These are phyloP conservation scores for Drosophila nannoptera DNA, from an alignment of 1,140 invertebrate species.

Conservation along the genomic window DNA sequence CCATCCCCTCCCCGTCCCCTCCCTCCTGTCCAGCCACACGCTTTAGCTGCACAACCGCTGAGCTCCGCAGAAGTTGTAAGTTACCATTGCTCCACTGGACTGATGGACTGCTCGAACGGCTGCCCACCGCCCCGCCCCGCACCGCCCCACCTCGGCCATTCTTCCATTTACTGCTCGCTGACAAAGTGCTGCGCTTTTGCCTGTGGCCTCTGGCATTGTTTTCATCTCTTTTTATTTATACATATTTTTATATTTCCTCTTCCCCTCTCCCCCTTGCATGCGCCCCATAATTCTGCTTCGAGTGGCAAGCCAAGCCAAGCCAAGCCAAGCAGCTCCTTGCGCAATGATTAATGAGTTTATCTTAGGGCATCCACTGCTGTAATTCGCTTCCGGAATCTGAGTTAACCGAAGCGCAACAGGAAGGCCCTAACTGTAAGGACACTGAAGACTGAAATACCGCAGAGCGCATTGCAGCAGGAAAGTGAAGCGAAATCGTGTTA, in stretches of 20 bases:
- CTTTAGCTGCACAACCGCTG: not conserved
- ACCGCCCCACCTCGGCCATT: not conserved
- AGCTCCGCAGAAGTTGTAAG: slow-evolving; percentile 6
- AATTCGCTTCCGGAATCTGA: slow-evolving; percentile 29
- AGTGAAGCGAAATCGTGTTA: no score
- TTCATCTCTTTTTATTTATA: not conserved
- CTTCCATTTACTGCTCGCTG: slow-evolving; percentile 19
- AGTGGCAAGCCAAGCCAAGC: slow-evolving; percentile 14
- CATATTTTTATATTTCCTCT: slow-evolving; percentile 4
- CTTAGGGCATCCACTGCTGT: slow-evolving; percentile 8
- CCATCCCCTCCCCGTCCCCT: not conserved
- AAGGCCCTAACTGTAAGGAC: slow-evolving; percentile 1
- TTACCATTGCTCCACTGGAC: slow-evolving; percentile 19
- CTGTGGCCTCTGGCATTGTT: slow-evolving; percentile 19
- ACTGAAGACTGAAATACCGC: not conserved
- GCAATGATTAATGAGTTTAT: slow-evolving; percentile 43
- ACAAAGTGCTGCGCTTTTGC: slow-evolving; percentile 26
- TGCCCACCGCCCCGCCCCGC: not conserved
- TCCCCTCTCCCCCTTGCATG: slow-evolving; percentile 16
- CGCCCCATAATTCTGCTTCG: slow-evolving; percentile 41
- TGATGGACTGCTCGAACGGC: slow-evolving; percentile 18
- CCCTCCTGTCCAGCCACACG: not conserved
- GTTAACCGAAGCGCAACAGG: slow-evolving; percentile 16
- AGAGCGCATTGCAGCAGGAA: no score
- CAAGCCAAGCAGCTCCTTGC: not conserved